Conservation (phyloP, 2,797 vertebrate genomes). For the Lithobates sylvaticus region DNA sequence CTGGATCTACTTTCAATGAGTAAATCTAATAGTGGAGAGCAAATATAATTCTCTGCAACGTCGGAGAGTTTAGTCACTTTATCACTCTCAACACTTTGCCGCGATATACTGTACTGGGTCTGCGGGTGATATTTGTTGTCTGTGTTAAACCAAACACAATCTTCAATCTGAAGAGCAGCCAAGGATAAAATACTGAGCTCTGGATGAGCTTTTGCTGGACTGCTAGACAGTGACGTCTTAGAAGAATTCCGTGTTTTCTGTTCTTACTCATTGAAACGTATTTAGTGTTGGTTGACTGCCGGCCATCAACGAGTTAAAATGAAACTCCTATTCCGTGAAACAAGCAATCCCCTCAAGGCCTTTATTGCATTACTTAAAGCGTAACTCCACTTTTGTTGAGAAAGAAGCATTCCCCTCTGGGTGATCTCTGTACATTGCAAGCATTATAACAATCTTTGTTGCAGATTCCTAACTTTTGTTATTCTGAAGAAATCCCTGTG, state of each 20-base stretch:
- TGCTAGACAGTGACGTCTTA: background rate
- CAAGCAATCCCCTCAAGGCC: too few relatives aligned
- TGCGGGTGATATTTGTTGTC: constrained; percentile 32
- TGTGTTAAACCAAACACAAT: constrained; percentile 25
- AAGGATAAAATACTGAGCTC: constrained; percentile 35
- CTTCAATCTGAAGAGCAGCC: constrained; percentile 26
- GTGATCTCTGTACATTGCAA: too few relatives aligned
- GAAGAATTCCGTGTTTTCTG: background rate
- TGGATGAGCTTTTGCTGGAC: constrained; percentile 4
- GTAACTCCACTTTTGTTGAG: too few relatives aligned
- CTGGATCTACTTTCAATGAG: constrained; percentile 29
- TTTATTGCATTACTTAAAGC: too few relatives aligned
- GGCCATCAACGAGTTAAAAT: background rate
- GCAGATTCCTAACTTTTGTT: too few relatives aligned
- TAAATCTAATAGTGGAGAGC: constrained; percentile 30
- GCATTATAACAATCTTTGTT: too few relatives aligned
- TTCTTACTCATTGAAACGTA: background rate
- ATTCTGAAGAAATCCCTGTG: too few relatives aligned
- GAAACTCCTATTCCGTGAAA: too few relatives aligned
- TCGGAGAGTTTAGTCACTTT: constrained; percentile 35
- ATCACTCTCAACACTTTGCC: constrained; percentile 40
- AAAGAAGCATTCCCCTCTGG: too few relatives aligned
- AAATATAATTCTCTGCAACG: constrained; percentile 29
- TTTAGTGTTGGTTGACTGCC: background rate
- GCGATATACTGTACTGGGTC: constrained; percentile 18